phyloP scores from a whole-genome alignment of 2,797 vertebrate genomes.

The Heliangelus exortis region DNA sequence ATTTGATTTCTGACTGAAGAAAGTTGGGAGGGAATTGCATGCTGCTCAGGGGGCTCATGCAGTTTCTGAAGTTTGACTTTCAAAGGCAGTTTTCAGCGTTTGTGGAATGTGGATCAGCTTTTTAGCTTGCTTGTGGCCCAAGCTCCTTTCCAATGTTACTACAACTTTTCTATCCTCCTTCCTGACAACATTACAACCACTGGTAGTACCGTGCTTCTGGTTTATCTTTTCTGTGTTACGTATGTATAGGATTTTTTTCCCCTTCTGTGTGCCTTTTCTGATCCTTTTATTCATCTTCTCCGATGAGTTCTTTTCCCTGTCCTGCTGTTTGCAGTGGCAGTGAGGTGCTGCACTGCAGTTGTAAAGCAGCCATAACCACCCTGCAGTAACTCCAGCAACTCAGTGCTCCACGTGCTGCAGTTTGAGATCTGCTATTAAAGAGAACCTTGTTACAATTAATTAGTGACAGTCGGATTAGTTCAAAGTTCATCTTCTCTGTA shows the following conservation, averaged over 20 bases:
- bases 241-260: rapidly evolving
- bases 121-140: neutral
- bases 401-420: neutral
- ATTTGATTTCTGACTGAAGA: neutral
- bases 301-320: neutral
- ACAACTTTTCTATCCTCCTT: neutral
- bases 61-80: neutral
- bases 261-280: neutral
- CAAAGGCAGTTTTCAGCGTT: rapidly evolving
- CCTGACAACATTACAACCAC: neutral
- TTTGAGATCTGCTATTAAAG: neutral
- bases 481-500: neutral
- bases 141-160: neutral
- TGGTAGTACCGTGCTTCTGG: neutral
- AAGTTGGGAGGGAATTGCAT: rapidly evolving
- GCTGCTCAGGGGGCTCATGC: rapidly evolving
- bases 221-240: neutral
- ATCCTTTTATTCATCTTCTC: neutral
- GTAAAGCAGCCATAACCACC: neutral
- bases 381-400: neutral
- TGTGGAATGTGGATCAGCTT: neutral
- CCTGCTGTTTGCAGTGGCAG: neutral
- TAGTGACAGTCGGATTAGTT: neutral
- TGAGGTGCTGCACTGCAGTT: rapidly evolving
- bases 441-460: neutral